These are phyloP conservation scores for Mylabris sibirica DNA, from an alignment of 2,888 invertebrate species.

Conservation along the genomic window DNA sequence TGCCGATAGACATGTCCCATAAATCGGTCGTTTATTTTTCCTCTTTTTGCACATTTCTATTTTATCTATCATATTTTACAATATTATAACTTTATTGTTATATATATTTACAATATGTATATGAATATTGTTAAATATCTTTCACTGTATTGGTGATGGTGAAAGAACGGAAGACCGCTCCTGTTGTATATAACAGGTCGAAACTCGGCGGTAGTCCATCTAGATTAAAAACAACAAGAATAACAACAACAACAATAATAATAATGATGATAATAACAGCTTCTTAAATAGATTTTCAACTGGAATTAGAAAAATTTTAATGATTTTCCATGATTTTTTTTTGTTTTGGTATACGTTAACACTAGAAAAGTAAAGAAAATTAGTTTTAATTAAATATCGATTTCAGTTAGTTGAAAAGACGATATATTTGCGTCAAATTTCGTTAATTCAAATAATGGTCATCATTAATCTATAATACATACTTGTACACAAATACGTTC, in stretches of 20 bases:
- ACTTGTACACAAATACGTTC: conserved; percentile 39
- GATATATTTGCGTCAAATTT: neutral
- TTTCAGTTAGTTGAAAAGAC: neutral
- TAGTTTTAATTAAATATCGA: neutral
- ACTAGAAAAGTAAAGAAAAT: neutral
- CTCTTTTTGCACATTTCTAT: too few species aligned
- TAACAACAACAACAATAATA: conserved; percentile 7
- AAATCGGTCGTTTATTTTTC: conserved; percentile 24
- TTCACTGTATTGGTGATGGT: conserved; percentile 27
- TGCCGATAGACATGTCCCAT: conserved; percentile 20
- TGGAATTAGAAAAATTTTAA: neutral
- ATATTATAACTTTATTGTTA: conserved; percentile 16
- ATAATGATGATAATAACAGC: too few species aligned
- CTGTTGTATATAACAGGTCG: conserved; percentile 38
- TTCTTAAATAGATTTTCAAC: neutral
- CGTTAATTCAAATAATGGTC: conserved; percentile 37
- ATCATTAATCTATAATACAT: conserved; percentile 41
- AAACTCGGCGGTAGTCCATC: conserved; percentile 41
- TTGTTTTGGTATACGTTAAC: too few species aligned
- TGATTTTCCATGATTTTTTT: neutral
- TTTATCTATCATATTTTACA: too few species aligned
- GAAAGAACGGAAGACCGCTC: conserved; percentile 40
- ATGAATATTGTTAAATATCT: conserved; percentile 23
- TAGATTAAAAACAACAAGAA: conserved; percentile 11
- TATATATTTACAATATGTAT: neutral